phyloP scores from a whole-genome alignment of 2,888 invertebrate species.

The Melipona bicolor region DNA sequence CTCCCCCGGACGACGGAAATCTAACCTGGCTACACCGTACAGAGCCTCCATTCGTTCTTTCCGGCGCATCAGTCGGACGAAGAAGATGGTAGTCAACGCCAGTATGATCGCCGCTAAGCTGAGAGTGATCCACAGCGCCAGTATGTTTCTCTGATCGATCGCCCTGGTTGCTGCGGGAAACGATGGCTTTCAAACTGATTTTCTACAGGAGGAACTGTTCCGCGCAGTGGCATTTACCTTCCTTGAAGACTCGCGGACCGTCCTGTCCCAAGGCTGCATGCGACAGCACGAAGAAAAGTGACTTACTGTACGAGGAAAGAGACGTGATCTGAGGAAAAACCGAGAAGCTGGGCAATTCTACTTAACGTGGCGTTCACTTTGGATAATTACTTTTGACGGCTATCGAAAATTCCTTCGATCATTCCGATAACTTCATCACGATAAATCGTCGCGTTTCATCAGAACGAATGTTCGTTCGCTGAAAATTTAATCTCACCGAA shows the following conservation, averaged over 20 bases:
- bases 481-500: slow-evolving; percentile 23
- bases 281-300: slow-evolving; percentile 37
- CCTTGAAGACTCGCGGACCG: slow-evolving; percentile 75
- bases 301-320: slow-evolving; percentile 21
- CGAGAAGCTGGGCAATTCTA: not conserved
- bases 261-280: slow-evolving; percentile 73
- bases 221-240: slow-evolving; percentile 67
- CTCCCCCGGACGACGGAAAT: slow-evolving; percentile 82
- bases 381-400: too few relatives aligned
- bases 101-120: slow-evolving; percentile 73
- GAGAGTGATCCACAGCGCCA: slow-evolving; percentile 75
- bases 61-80: slow-evolving; percentile 75
- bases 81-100: slow-evolving; percentile 71
- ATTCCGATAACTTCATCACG: not conserved
- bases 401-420: not conserved
- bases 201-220: not conserved
- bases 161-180: slow-evolving; percentile 70
- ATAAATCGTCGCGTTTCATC: not conserved
- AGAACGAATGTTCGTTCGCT: not conserved
- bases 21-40: slow-evolving; percentile 75
- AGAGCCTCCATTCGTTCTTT: slow-evolving; percentile 75
- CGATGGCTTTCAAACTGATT: slow-evolving; percentile 1
- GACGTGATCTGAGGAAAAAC: slow-evolving; percentile 16
- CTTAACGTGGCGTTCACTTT: not conserved
- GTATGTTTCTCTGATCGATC: slow-evolving; percentile 73